Evolutionary conservation across 2,113 vertebrate species (phyloP), one percentile per base, ranked within the genome.

Genomic region (Cochlearius cochlearius): DNA sequence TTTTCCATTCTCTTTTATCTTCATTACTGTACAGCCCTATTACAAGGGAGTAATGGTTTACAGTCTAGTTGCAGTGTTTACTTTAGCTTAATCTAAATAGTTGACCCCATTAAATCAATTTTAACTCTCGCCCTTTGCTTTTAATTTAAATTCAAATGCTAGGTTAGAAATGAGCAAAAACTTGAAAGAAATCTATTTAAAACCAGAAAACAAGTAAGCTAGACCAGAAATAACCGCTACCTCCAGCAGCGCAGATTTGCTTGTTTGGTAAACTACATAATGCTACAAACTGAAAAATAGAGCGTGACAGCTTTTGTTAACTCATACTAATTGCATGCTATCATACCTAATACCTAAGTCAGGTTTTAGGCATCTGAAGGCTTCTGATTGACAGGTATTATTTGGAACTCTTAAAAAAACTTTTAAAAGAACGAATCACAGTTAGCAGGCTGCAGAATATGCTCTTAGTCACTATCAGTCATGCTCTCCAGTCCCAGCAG

Each of bases 1-100:
- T 87, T 91, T 92, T 94, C 84, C 62, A 73, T 89, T 95, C 94
- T 76, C 81, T 96, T 96, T 97, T 69, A 95, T 96, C 94, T 91
- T 95, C 58, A 73, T 96, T 97, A 79, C 30, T 58, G 77, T 80
- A 68, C 36, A 47, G 69, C 41, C 16, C 29, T 52, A 23, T 85
- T 89, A 85, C 38, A 89, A 69, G 38, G 32, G 53, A 95, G 39
- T 49, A 93, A 92, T 26, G 43, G 52, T 96, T 91, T 86, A 85
- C 79, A 97, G 69, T 56, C 78, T 58, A 64, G 84, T 92, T 45
- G 17, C 80, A 81, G 90, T 92, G 84, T 97, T 96, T 96, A 88
- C 86, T 91, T 95, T 78, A 85, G 56, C 55, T 94, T 93, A 80
- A 97, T 94, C 29, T 66, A 50, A 92, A 64, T 67, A 81, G 85